Evolutionary conservation across 2,113 vertebrate genomes (phyloP).

Genomic region (Gadus macrocephalus): DNA sequence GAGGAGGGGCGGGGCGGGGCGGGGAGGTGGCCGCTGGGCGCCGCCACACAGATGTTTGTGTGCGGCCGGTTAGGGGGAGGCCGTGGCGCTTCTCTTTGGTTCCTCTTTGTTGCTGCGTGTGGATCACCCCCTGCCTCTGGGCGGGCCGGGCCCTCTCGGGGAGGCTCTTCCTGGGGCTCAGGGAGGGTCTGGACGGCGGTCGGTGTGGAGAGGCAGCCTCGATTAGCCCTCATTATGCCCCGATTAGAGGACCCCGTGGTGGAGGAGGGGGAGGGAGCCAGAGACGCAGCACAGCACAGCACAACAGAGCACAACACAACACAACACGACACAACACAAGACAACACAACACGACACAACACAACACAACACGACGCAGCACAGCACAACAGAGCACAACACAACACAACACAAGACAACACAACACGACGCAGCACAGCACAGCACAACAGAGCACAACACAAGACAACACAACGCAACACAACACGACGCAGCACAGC

Average conservation of each 20-base stretch:
- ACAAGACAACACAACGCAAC: too few species aligned
- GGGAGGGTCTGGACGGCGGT: conserved; percentile 52
- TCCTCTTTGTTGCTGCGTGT: conserved; percentile 17
- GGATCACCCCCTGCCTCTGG: conserved; percentile 17
- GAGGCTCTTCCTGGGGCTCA: conserved; percentile 16
- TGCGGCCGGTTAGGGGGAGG: conserved; percentile 26
- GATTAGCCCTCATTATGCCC: conserved; percentile 74
- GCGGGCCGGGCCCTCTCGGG: conserved; percentile 29
- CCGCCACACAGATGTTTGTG: conserved; percentile 27
- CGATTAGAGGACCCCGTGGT: conserved; percentile 64
- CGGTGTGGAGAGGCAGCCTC: conserved; percentile 64
- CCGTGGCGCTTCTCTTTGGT: conserved; percentile 23
- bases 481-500: too few species aligned
- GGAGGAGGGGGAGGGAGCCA: conserved; percentile 51
- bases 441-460: too few species aligned
- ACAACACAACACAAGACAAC: too few species aligned
- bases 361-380: too few species aligned
- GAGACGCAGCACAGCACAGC: too few species aligned
- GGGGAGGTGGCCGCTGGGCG: neutral
- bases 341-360: too few species aligned
- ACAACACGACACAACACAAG: too few species aligned
- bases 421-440: too few species aligned
- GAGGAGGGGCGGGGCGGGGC: conserved; percentile 19
- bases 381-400: too few species aligned
- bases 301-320: too few species aligned